Evolutionary conservation across 2,888 invertebrate genomes (phyloP).

Genomic region (Andrena flavipes): DNA sequence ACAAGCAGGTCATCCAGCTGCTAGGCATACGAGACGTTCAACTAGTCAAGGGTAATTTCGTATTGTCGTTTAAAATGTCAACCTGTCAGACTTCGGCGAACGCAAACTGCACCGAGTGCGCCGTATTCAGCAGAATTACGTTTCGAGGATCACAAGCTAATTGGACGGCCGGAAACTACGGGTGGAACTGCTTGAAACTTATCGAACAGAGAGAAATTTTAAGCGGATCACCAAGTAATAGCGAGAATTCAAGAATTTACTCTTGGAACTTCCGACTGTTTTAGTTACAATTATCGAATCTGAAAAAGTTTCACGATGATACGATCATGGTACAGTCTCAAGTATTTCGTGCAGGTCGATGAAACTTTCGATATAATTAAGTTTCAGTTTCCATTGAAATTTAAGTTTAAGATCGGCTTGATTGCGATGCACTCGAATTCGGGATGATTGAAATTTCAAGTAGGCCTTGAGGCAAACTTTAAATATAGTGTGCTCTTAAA

Average conservation of each 20-base stretch:
- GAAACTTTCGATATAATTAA: no score
- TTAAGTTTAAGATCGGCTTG: no score
- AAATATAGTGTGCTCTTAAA: not conserved
- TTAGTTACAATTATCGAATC: not conserved
- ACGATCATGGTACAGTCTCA: not conserved
- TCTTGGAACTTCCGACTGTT: constrained; percentile 3
- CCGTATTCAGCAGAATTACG: constrained; percentile 18
- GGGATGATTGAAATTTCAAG: no score
- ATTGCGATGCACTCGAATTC: no score
- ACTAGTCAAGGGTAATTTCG: constrained; percentile 27
- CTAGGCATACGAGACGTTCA: constrained; percentile 3
- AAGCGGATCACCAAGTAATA: not conserved
- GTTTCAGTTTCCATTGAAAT: no score
- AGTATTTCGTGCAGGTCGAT: not conserved
- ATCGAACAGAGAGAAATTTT: constrained; percentile 33
- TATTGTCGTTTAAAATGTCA: constrained; percentile 29
- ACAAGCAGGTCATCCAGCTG: constrained; percentile 9
- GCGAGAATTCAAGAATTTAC: constrained; percentile 8
- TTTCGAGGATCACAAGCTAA: constrained; percentile 28
- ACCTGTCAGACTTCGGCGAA: constrained; percentile 25
- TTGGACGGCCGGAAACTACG: constrained; percentile 18
- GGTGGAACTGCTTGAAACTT: constrained; percentile 35
- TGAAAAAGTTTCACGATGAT: not conserved
- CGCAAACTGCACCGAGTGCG: not conserved
- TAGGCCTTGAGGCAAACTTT: not conserved